phyloP scores from a whole-genome alignment of 2,888 invertebrate genomes.

The Drymonia ruficornis region DNA sequence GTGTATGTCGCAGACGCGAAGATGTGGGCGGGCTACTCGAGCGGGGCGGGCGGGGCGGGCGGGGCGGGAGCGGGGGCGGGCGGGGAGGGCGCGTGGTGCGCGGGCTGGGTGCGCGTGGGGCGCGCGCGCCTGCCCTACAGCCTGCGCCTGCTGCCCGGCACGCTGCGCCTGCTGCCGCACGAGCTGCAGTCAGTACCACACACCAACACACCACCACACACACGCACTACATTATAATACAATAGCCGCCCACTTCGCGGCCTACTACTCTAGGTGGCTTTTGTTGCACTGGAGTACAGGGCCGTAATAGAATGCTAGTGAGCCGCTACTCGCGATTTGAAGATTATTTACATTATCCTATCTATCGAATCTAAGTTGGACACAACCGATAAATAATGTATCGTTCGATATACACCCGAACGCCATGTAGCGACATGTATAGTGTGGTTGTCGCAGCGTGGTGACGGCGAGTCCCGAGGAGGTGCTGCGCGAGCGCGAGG shows the following conservation, averaged over 20 bases:
- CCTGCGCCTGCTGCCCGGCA: conserved; percentile 69
- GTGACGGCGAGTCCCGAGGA: conserved; percentile 48
- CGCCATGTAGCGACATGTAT: too few relatives aligned
- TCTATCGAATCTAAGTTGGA: too few relatives aligned
- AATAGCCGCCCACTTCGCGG: too few relatives aligned
- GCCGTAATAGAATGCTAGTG: too few relatives aligned
- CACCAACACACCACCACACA: conserved; percentile 3
- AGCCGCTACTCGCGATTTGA: too few relatives aligned
- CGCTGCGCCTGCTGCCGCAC: conserved; percentile 58
- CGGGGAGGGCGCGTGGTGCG: conserved; percentile 56
- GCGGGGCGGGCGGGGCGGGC: conserved; percentile 17
- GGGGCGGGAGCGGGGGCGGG: conserved; percentile 20
- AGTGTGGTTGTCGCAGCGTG: conserved; percentile 43
- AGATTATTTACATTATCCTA: too few relatives aligned
- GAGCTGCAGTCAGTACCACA: conserved; percentile 49
- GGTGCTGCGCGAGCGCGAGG: conserved; percentile 39
- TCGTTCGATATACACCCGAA: too few relatives aligned
- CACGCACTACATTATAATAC: neutral
- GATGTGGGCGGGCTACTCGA: conserved; percentile 55
- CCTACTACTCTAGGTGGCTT: too few relatives aligned
- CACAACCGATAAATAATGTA: too few relatives aligned
- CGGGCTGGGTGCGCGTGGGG: conserved; percentile 69
- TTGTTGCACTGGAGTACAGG: too few relatives aligned
- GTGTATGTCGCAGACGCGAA: conserved; percentile 48
- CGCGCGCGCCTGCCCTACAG: conserved; percentile 65